Evolutionary conservation across 1,140 invertebrate genomes (phyloP), one percentile per base, ranked within the genome.

Genomic region (Orussus abietinus): DNA sequence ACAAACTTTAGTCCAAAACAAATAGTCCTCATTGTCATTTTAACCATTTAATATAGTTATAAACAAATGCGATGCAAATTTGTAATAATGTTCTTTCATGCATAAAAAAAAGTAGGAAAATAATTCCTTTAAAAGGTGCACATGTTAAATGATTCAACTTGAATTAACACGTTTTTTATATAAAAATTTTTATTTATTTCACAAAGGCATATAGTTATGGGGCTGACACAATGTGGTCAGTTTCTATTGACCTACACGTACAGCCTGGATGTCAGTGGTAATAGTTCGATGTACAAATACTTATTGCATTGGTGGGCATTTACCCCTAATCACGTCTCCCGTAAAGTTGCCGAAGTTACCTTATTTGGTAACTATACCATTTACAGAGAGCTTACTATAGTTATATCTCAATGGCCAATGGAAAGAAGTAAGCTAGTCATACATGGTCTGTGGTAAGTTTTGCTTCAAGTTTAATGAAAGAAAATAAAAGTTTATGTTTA

Each of bases 201-300:
- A 47, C 18, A 11, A 51, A 82, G 81, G 45, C 89, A 96, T 73
- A 82, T 95, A 25, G 90, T 93, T 63, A 88, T 96, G 82, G 93
- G 93, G 5, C 86, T 95, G 53, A 92, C 90, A 15, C 85, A 90
- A 56, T 94, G 91, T 74, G 92, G 92, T 5, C 87, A 92, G 66
- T 95, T 90, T 77, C 78, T 96, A 40, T 68, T 96, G 37, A 93
- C 90, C 38, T 95, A 94, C 64, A 87, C 85, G 5, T 79, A 80
- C 47, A 78, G 63, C 21, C 65, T 73, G 45, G 80, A 84, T 64
- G 79, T 77, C 42, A 59, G 62, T 20, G 59, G 61, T 53, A 75
- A 63, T 46, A 70, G 58, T 17, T 57, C 63, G 19, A 52, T 68
- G 19, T 74, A 69, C 47, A 79, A 77, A 60, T 86, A 85, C 55